Evolutionary conservation across 1,140 invertebrate species (phyloP).

Genomic region (Pseudomyrmex dendroicus): DNA sequence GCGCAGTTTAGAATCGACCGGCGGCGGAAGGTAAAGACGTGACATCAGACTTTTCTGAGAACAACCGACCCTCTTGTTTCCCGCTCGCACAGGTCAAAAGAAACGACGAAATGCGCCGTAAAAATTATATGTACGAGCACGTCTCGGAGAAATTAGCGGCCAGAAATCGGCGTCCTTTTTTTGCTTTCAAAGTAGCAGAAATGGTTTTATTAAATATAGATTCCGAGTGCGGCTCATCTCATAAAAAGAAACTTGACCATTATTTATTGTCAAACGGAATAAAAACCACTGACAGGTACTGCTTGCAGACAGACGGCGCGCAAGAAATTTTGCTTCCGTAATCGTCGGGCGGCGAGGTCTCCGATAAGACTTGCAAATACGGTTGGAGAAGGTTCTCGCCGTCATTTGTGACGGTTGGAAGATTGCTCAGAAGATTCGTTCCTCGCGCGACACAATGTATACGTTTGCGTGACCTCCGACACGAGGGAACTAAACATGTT

Average conservation of each 20-base stretch:
- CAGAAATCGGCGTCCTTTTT: slow-evolving; percentile 4
- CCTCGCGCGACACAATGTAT: not conserved
- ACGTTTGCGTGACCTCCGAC: slow-evolving; percentile 7
- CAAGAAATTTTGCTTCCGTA: slow-evolving; percentile 18
- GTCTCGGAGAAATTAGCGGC: slow-evolving; percentile 2
- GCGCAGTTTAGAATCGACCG: slow-evolving; percentile 51
- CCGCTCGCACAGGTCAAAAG: slow-evolving; percentile 36
- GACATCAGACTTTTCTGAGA: slow-evolving; percentile 63
- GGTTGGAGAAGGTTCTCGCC: not conserved
- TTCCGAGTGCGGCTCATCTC: too few relatives aligned
- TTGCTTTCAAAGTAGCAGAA: not conserved
- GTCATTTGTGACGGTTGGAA: not conserved
- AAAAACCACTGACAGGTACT: too few relatives aligned
- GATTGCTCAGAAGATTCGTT: slow-evolving; percentile 23
- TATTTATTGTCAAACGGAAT: too few relatives aligned
- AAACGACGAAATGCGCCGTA: slow-evolving; percentile 24
- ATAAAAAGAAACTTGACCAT: not conserved
- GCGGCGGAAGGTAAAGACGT: slow-evolving; percentile 58
- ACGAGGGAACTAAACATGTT: slow-evolving; percentile 15
- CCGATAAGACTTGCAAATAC: slow-evolving; percentile 30
- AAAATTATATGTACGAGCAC: slow-evolving; percentile 11
- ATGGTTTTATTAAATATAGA: not conserved
- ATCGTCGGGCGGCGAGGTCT: slow-evolving; percentile 19
- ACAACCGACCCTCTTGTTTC: slow-evolving; percentile 36
- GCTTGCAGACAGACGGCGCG: not conserved